phyloP scores from a whole-genome alignment of 2,888 invertebrate species.

The Trimorus sp. region DNA sequence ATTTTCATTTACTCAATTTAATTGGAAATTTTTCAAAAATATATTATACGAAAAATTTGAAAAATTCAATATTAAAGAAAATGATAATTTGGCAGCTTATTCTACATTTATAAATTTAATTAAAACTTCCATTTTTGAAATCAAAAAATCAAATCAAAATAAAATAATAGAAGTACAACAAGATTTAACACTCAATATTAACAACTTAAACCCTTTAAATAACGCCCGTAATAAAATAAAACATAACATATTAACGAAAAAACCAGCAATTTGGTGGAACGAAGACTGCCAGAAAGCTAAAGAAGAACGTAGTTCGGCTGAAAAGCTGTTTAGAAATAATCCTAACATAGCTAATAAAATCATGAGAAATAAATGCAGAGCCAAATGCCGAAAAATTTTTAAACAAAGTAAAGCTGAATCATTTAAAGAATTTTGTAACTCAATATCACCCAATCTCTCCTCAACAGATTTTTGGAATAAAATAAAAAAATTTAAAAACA shows the following conservation, averaged over 20 bases:
- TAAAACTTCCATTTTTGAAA: not conserved
- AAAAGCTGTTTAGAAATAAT: not conserved
- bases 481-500: constrained; percentile 45
- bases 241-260: not conserved
- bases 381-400: constrained; percentile 1
- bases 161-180: not conserved
- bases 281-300: constrained; percentile 13
- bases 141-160: constrained; percentile 13
- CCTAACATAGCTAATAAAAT: constrained; percentile 4
- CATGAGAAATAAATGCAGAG: constrained; percentile 4
- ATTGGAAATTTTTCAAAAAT: not conserved
- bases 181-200: not conserved
- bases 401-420: not conserved
- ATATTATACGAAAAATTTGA: no score
- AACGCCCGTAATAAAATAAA: not conserved
- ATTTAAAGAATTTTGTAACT: constrained; percentile 18
- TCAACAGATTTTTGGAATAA: constrained; percentile 35
- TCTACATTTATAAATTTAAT: not conserved
- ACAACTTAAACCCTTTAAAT: not conserved
- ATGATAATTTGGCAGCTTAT: no score
- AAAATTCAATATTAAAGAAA: no score
- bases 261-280: constrained; percentile 9
- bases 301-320: not conserved
- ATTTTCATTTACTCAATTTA: constrained; percentile 9
- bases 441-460: constrained; percentile 1